These are phyloP conservation scores for Bombus cullumanus DNA, from an alignment of 1,140 invertebrate species.

Conservation along the genomic window DNA sequence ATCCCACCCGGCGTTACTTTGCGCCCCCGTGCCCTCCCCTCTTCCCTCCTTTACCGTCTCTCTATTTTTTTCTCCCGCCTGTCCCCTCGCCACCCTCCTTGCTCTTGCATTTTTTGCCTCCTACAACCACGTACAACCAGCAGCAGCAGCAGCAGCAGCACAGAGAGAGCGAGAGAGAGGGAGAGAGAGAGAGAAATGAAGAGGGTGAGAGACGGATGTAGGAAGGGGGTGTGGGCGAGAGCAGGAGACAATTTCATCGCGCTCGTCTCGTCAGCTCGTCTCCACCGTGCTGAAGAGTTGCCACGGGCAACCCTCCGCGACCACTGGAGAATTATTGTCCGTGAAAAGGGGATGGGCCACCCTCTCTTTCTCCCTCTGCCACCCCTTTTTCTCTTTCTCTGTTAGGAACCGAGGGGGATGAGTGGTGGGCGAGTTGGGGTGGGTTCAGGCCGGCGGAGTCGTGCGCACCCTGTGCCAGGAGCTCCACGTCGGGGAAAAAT, in stretches of 20 bases:
- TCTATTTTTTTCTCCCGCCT: constrained; percentile 65
- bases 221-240: constrained; percentile 8
- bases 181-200: not conserved
- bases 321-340: constrained; percentile 78
- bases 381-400: constrained; percentile 47
- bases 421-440: constrained; percentile 44
- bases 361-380: constrained; percentile 7
- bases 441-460: constrained; percentile 62
- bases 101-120: constrained; percentile 68
- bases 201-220: not conserved
- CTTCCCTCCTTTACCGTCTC: constrained; percentile 55
- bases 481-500: constrained; percentile 80
- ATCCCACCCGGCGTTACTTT: constrained; percentile 54
- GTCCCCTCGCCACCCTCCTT: constrained; percentile 61
- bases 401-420: constrained; percentile 48
- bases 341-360: constrained; percentile 44
- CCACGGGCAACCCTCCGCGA: constrained; percentile 78
- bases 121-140: constrained; percentile 61
- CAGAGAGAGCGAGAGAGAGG: not conserved
- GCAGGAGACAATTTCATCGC: constrained; percentile 78
- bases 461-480: constrained; percentile 75
- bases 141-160: not conserved
- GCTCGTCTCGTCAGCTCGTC: constrained; percentile 60
- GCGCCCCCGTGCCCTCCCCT: constrained; percentile 43
- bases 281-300: constrained; percentile 74